Percentiles rank a stretch among this genome's conserved stretches.
These are phyloP conservation scores for Allenopithecus nigroviridis DNA, from an alignment of 2,797 vertebrate species.

Conservation along the genomic window DNA sequence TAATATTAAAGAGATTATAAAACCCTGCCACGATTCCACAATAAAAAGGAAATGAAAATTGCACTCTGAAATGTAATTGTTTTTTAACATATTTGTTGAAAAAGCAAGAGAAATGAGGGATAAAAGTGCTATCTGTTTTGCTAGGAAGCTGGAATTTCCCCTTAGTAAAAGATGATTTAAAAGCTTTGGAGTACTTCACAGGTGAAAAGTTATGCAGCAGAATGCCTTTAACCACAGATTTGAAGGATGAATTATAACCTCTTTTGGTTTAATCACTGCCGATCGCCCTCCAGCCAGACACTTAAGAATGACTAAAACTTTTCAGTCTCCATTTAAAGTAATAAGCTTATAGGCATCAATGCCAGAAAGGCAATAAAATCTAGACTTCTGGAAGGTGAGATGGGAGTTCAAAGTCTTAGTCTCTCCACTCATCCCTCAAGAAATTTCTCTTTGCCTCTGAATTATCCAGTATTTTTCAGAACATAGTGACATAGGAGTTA, in stretches of 20 bases:
- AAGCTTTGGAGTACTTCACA: conserved; percentile 43
- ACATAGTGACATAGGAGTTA: background rate
- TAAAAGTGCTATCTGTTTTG: conserved; percentile 42
- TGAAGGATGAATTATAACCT: conserved; percentile 66
- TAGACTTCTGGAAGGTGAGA: conserved; percentile 42
- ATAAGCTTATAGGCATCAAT: conserved; percentile 50
- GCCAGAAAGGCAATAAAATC: conserved; percentile 63
- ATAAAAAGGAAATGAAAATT: conserved; percentile 55
- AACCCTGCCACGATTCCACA: background rate
- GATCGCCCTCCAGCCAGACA: conserved; percentile 53
- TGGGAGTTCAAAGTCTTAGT: conserved; percentile 47
- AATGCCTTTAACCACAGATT: conserved; percentile 46
- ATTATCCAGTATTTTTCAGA: conserved; percentile 1
- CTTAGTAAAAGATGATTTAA: conserved; percentile 63
- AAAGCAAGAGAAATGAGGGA: conserved; percentile 42
- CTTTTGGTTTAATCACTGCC: conserved; percentile 65
- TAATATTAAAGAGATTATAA: conserved; percentile 45
- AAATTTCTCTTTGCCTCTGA: conserved; percentile 27
- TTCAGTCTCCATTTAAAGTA: conserved; percentile 59
- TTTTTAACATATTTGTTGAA: conserved; percentile 58
- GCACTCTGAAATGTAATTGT: conserved; percentile 30
- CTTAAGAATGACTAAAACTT: conserved; percentile 67
- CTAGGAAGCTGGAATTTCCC: conserved; percentile 33
- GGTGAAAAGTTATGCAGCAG: conserved; percentile 57
- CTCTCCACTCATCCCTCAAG: background rate